A percentile compares a stretch with the other conserved stretches of the same genome.
These are phyloP conservation scores for Lasioglossum zephyrum DNA, from an alignment of 2,888 invertebrate species.

Conservation along the genomic window DNA sequence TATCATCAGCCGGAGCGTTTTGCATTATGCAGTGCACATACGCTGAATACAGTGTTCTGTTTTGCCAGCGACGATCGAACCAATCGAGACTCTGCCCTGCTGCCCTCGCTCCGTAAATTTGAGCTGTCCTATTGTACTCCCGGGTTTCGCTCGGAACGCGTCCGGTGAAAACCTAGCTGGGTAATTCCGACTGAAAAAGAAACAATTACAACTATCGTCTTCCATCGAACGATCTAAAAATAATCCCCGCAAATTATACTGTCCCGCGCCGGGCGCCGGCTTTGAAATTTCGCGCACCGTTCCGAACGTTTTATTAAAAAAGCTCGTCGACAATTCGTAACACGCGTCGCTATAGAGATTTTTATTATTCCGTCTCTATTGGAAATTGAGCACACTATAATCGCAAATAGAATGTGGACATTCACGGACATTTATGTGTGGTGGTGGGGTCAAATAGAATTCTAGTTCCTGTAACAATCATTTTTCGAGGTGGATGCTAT, in stretches of 20 bases:
- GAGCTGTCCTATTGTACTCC: background rate
- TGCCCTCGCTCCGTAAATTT: background rate
- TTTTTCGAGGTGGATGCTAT: background rate
- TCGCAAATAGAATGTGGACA: background rate
- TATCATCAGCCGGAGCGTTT: conserved; percentile 76
- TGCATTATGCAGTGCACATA: conserved; percentile 77
- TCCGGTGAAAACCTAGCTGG: background rate
- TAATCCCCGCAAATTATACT: background rate
- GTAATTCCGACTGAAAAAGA: background rate
- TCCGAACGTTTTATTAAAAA: background rate
- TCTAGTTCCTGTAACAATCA: no score
- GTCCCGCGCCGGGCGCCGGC: background rate
- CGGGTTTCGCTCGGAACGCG: background rate
- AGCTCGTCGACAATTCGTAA: background rate
- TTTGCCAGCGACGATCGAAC: conserved; percentile 49
- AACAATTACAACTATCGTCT: background rate
- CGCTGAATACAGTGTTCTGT: conserved; percentile 34
- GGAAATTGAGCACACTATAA: background rate
- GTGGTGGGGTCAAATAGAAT: background rate
- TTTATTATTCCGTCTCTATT: background rate
- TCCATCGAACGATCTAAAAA: background rate
- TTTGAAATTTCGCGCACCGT: background rate
- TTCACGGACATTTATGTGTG: background rate
- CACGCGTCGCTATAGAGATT: background rate
- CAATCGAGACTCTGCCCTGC: conserved; percentile 46